These are phyloP conservation scores for Drosophila murphyi DNA, from an alignment of 1,140 invertebrate genomes.

Conservation along the genomic window DNA sequence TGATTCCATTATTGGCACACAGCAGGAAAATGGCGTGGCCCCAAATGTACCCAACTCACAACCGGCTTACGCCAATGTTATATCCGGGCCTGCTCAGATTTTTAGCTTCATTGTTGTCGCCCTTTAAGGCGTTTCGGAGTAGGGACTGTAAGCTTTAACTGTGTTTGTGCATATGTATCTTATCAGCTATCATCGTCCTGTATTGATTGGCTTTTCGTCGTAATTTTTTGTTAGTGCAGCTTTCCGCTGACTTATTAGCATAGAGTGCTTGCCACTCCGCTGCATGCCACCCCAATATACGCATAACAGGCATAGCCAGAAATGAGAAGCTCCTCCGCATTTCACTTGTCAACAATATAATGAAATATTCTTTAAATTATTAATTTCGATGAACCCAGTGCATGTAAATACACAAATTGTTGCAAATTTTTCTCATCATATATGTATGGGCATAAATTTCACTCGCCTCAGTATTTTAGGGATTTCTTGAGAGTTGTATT, in stretches of 20 bases:
- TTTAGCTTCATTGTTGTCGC: background rate
- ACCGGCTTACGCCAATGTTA: conserved; percentile 6
- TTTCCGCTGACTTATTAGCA: conserved; percentile 25
- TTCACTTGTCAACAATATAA: conserved; percentile 32
- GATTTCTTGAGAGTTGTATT: no score
- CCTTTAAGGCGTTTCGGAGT: background rate
- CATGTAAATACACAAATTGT: no score
- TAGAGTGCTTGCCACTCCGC: background rate
- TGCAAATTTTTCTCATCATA: no score
- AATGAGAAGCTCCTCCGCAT: conserved; percentile 16
- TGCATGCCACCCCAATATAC: background rate
- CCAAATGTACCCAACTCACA: conserved; percentile 1
- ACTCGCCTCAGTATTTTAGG: no score
- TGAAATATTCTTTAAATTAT: background rate
- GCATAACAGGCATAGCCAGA: background rate
- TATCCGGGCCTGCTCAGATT: background rate
- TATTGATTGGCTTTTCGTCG: conserved; percentile 26
- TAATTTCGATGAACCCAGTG: no score
- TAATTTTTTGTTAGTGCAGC: conserved; percentile 19
- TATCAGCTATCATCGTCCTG: conserved; percentile 26
- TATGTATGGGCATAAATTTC: no score
- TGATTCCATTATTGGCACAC: background rate
- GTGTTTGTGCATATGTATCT: background rate
- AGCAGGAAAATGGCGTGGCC: conserved; percentile 4
- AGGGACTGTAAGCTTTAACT: background rate